A percentile compares a stretch with the other conserved stretches of the same genome.
Conservation (phyloP, 2,113 vertebrate species). For the Harpagus bidentatus region DNA sequence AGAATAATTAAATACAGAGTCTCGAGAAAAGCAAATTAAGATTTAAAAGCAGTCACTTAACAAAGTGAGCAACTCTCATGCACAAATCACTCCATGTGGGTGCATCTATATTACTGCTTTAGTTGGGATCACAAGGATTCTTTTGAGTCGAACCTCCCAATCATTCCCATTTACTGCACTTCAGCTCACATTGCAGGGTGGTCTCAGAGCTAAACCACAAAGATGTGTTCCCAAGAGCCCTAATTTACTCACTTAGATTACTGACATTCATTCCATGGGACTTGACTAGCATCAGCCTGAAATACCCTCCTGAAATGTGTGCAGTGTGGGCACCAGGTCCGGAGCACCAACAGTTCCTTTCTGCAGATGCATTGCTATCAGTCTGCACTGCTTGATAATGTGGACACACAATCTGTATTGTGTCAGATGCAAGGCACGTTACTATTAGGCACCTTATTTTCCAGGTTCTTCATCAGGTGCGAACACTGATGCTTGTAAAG, state of each 20-base stretch:
- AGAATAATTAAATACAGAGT: background rate
- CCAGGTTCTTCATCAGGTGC: background rate
- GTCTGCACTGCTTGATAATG: background rate
- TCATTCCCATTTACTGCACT: background rate
- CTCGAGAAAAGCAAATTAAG: background rate
- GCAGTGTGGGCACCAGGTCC: fast-evolving
- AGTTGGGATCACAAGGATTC: background rate
- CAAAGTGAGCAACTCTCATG: background rate
- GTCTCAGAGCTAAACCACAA: background rate
- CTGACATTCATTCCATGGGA: background rate
- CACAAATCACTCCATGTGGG: background rate
- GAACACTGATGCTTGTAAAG: background rate
- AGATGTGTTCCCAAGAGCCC: background rate
- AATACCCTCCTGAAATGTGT: background rate
- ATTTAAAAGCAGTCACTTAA: background rate
- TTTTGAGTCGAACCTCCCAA: background rate
- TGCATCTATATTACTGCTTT: background rate
- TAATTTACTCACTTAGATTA: background rate
- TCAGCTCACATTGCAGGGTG: background rate
- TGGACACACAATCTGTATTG: background rate
- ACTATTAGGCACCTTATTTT: background rate
- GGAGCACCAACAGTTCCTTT: background rate
- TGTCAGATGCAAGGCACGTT: background rate
- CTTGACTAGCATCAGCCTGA: background rate
- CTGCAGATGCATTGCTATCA: background rate